phyloP scores from a whole-genome alignment of 1,140 invertebrate species.

The Drosophila mayri region DNA sequence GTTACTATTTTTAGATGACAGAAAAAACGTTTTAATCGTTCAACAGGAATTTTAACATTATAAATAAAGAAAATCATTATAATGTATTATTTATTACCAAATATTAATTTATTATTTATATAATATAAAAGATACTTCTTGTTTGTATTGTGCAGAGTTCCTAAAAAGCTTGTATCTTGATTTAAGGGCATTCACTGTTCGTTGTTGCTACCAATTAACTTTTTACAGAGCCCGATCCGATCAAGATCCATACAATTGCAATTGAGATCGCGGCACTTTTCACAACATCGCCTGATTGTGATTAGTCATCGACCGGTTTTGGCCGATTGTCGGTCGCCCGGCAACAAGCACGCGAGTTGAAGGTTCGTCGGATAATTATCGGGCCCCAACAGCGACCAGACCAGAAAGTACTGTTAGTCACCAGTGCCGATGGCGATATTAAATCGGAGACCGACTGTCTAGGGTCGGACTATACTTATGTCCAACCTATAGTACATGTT shows the following conservation, averaged over 20 bases:
- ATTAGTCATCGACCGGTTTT: conserved; percentile 79
- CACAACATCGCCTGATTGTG: conserved; percentile 78
- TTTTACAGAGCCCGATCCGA: conserved; percentile 45
- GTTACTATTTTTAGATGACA: neutral
- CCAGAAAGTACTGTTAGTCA: conserved; percentile 46
- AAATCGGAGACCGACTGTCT: conserved; percentile 5
- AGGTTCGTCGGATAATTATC: conserved; percentile 37
- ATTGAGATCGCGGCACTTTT: conserved; percentile 66
- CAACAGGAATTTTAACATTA: too few relatives aligned
- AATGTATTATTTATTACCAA: neutral
- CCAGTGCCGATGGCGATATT: conserved; percentile 15
- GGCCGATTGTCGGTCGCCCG: conserved; percentile 35
- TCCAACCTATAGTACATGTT: neutral
- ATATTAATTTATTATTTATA: neutral
- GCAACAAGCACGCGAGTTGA: conserved; percentile 59
- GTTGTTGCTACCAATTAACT: neutral
- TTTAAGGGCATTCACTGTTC: conserved; percentile 7
- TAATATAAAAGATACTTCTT: too few relatives aligned
- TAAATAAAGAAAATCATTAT: neutral
- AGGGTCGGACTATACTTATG: conserved; percentile 1
- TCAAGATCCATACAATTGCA: conserved; percentile 57
- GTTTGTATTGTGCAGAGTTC: too few relatives aligned
- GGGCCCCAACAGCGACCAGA: conserved; percentile 21
- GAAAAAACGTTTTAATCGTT: too few relatives aligned
- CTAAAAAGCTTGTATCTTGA: too few relatives aligned